Conservation (phyloP, 1,140 invertebrate species). For the Zaprionus ghesquierei region DNA sequence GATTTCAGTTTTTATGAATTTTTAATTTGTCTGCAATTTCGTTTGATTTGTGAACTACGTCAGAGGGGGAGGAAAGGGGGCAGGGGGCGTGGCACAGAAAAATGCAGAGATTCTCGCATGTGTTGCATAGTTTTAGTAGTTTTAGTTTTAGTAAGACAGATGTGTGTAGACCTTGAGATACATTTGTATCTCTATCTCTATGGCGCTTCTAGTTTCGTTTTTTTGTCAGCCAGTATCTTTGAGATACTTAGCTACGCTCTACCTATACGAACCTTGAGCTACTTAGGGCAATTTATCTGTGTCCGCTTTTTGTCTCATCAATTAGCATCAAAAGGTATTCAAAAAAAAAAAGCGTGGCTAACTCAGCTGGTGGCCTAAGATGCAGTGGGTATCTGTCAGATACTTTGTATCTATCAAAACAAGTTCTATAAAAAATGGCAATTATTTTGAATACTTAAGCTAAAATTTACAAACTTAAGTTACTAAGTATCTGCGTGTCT, state of each 20-base stretch:
- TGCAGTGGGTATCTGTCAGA: background rate
- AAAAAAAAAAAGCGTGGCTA: background rate
- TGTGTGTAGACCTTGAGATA: slow-evolving; percentile 9
- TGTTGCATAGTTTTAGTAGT: too few relatives aligned
- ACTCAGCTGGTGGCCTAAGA: background rate
- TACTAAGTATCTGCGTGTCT: too few relatives aligned
- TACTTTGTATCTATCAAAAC: too few relatives aligned
- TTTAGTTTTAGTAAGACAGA: too few relatives aligned
- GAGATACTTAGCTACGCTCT: slow-evolving; percentile 6
- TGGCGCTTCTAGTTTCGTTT: background rate
- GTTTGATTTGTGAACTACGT: slow-evolving; percentile 59
- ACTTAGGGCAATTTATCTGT: background rate
- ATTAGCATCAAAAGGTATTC: background rate
- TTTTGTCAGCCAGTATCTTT: slow-evolving; percentile 15
- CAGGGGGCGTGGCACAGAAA: too few relatives aligned
- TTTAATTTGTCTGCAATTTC: slow-evolving; percentile 71
- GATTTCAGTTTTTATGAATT: slow-evolving; percentile 73
- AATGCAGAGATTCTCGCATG: too few relatives aligned
- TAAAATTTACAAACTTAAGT: too few relatives aligned
- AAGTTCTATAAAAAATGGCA: too few relatives aligned
- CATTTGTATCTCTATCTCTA: background rate
- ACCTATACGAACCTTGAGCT: background rate
- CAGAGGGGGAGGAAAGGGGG: background rate
- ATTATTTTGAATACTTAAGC: too few relatives aligned
- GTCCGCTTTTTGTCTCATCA: background rate